phyloP scores from a whole-genome alignment of 2,888 invertebrate species.

The Cybosia mesomella region DNA sequence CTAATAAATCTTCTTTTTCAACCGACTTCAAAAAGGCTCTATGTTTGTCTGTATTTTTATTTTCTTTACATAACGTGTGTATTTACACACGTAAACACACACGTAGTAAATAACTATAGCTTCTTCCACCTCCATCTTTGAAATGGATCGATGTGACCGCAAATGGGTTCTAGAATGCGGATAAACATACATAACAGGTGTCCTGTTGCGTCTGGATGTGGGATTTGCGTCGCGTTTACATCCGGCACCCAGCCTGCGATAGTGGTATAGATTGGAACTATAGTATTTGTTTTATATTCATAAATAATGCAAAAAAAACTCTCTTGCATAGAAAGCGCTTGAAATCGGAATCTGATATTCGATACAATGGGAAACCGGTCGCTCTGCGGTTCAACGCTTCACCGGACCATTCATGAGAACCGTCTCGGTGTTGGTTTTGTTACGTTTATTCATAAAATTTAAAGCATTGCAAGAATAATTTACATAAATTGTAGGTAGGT shows the following conservation, averaged over 20 bases:
- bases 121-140: neutral
- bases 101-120: neutral
- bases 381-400: slow-evolving; percentile 44
- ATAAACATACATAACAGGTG: neutral
- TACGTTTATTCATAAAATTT: slow-evolving; percentile 35
- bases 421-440: slow-evolving; percentile 28
- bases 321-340: slow-evolving; percentile 28
- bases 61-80: too few relatives aligned
- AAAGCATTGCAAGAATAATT: slow-evolving; percentile 7
- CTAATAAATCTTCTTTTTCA: too few relatives aligned
- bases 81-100: too few relatives aligned
- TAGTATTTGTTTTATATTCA: neutral
- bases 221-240: neutral
- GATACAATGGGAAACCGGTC: slow-evolving; percentile 48
- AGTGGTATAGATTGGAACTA: neutral
- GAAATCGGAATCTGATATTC: slow-evolving; percentile 39
- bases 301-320: neutral
- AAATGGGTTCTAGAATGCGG: slow-evolving; percentile 1
- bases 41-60: too few relatives aligned
- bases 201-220: slow-evolving; percentile 1
- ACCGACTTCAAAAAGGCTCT: too few relatives aligned
- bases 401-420: slow-evolving; percentile 46
- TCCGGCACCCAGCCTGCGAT: neutral
- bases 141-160: neutral
- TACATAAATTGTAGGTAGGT: neutral